phyloP scores from a whole-genome alignment of 2,888 invertebrate genomes.

The Oligia latruncula region DNA sequence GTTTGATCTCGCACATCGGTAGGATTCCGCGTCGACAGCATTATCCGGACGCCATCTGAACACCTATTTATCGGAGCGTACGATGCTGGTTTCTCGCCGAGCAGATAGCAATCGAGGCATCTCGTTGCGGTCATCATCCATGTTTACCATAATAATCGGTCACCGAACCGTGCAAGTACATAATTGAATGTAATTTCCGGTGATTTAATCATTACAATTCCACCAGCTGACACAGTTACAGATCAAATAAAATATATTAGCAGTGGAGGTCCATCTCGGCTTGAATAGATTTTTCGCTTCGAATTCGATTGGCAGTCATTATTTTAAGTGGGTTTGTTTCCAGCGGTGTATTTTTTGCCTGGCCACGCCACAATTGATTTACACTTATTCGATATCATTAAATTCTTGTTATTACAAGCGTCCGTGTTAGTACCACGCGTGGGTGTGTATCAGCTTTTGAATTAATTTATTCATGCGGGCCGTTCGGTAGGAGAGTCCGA shows the following conservation, averaged over 20 bases:
- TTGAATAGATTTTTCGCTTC: constrained; percentile 51
- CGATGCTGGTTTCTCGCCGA: constrained; percentile 64
- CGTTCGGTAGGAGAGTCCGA: constrained; percentile 71
- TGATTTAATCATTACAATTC: constrained; percentile 78
- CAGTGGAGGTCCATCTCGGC: constrained; percentile 44
- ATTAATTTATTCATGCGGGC: constrained; percentile 80
- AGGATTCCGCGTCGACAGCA: constrained; percentile 69
- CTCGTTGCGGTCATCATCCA: constrained; percentile 66
- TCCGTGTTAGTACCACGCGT: constrained; percentile 70
- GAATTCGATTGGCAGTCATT: constrained; percentile 48
- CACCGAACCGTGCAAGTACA: constrained; percentile 73
- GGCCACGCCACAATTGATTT: constrained; percentile 70
- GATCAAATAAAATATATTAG: constrained; percentile 61
- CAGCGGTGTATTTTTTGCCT: constrained; percentile 58
- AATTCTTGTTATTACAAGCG: constrained; percentile 75
- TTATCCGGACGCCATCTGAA: constrained; percentile 63
- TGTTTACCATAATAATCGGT: constrained; percentile 73
- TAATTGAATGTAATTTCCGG: constrained; percentile 82
- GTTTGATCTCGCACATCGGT: constrained; percentile 76
- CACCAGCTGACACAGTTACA: constrained; percentile 70
- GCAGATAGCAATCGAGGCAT: constrained; percentile 60
- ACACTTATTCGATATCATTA: constrained; percentile 77
- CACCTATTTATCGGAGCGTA: constrained; percentile 56
- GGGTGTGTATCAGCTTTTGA: constrained; percentile 72
- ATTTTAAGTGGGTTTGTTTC: constrained; percentile 58